Evolutionary conservation across 2,888 invertebrate species (phyloP).

Genomic region (Drosophila picticornis): DNA sequence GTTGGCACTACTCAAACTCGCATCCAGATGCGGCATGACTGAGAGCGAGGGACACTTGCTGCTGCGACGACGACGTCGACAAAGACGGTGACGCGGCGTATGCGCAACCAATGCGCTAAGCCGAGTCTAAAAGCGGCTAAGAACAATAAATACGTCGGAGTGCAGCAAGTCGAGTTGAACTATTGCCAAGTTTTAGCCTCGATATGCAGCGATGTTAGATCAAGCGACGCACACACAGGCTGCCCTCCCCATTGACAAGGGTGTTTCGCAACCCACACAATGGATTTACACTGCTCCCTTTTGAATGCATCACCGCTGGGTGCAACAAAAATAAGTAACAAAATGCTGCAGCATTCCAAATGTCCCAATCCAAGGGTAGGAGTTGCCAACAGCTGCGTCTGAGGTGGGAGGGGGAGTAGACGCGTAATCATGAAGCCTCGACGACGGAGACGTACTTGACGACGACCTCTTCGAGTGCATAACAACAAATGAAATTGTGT

Average conservation of each 20-base stretch:
- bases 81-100: constrained; percentile 53
- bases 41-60: constrained; percentile 9
- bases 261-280: not conserved
- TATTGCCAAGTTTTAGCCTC: constrained; percentile 81
- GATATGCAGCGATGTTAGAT: constrained; percentile 80
- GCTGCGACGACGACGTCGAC: constrained; percentile 6
- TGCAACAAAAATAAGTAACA: constrained; percentile 65
- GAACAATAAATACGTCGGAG: constrained; percentile 67
- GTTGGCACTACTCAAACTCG: constrained; percentile 26
- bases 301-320: constrained; percentile 63
- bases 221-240: constrained; percentile 47
- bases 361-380: constrained; percentile 34
- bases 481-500: constrained; percentile 78
- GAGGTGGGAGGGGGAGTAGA: not conserved
- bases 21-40: constrained; percentile 10
- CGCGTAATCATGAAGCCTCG: constrained; percentile 66
- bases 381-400: constrained; percentile 20
- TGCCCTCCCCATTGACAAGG: not conserved
- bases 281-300: constrained; percentile 33
- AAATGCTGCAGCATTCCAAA: constrained; percentile 57
- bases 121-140: constrained; percentile 55
- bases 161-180: constrained; percentile 77
- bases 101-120: constrained; percentile 58
- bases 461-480: constrained; percentile 65
- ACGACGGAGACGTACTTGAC: constrained; percentile 45